Conservation (phyloP, 2,888 invertebrate species). For the Cerceris rybyensis region DNA sequence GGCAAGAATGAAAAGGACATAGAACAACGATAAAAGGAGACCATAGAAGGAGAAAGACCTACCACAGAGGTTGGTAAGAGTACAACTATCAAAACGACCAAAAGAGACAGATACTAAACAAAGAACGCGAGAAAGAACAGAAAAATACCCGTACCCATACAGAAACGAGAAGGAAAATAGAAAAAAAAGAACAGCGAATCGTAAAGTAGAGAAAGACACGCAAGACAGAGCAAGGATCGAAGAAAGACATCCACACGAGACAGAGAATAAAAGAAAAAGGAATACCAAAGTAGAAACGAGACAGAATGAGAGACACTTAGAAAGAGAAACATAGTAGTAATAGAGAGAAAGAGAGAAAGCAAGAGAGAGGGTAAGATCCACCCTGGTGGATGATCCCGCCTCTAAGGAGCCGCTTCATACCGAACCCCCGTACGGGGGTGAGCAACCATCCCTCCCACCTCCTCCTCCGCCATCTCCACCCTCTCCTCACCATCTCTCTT, state of each 20-base stretch:
- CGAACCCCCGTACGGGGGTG: conserved; percentile 50
- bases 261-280: conserved; percentile 11
- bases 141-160: neutral
- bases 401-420: conserved; percentile 76
- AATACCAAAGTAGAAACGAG: conserved; percentile 3
- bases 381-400: conserved; percentile 81
- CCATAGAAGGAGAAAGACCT: neutral
- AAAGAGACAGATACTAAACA: neutral
- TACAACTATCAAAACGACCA: neutral
- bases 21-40: neutral
- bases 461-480: conserved; percentile 26
- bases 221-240: neutral
- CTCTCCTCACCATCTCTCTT: conserved; percentile 31
- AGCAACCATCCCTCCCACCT: conserved; percentile 51
- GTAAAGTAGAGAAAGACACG: neutral
- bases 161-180: neutral
- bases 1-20: conserved; percentile 8
- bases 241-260: conserved; percentile 9
- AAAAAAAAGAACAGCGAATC: neutral
- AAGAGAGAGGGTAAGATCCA: conserved; percentile 55
- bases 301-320: conserved; percentile 21
- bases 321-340: conserved; percentile 6
- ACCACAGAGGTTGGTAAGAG: neutral
- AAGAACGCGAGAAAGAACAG: neutral
- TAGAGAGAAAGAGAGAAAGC: conserved; percentile 12